Evolutionary conservation across 2,113 vertebrate species (phyloP).

Genomic region (Kryptolebias marmoratus): DNA sequence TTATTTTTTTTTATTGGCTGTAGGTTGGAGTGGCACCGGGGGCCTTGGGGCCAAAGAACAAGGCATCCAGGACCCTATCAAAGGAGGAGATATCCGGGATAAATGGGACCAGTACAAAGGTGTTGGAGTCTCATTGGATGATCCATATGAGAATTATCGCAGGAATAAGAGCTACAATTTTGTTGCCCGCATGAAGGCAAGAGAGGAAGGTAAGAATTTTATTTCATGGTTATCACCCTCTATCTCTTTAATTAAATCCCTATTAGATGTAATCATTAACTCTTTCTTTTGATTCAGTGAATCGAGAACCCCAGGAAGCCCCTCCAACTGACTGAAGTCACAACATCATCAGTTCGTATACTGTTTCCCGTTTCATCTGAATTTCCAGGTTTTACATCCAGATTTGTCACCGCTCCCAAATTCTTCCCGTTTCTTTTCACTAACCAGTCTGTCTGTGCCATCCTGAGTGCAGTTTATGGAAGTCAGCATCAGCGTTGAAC

Average conservation of each 20-base stretch:
- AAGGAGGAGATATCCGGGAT: constrained; percentile 94
- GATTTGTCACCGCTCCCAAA: constrained; percentile 1
- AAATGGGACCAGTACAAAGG: constrained; percentile 99
- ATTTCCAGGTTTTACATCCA: constrained; percentile 2
- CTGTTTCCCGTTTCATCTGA: not conserved
- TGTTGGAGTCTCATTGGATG: constrained; percentile 93
- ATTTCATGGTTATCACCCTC: not conserved
- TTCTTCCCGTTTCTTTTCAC: not conserved
- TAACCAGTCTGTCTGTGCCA: not conserved
- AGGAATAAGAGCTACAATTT: constrained; percentile 98
- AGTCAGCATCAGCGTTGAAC: not conserved
- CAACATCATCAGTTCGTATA: not conserved
- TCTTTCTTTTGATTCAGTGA: constrained; percentile 64
- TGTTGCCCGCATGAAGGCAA: constrained; percentile 97
- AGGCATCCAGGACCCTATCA: constrained; percentile 98
- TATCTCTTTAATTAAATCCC: not conserved
- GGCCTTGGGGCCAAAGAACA: constrained; percentile 96
- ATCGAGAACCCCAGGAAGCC: constrained; percentile 76
- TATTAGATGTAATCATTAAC: not conserved
- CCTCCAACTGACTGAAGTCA: constrained; percentile 73
- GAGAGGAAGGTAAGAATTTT: constrained; percentile 88
- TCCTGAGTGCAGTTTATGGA: not conserved
- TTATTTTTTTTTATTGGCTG: constrained; percentile 12
- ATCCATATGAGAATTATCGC: constrained; percentile 97
- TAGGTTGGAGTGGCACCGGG: constrained; percentile 97